phyloP scores from a whole-genome alignment of 2,797 vertebrate species.

The Pseudochromis fuscus region DNA sequence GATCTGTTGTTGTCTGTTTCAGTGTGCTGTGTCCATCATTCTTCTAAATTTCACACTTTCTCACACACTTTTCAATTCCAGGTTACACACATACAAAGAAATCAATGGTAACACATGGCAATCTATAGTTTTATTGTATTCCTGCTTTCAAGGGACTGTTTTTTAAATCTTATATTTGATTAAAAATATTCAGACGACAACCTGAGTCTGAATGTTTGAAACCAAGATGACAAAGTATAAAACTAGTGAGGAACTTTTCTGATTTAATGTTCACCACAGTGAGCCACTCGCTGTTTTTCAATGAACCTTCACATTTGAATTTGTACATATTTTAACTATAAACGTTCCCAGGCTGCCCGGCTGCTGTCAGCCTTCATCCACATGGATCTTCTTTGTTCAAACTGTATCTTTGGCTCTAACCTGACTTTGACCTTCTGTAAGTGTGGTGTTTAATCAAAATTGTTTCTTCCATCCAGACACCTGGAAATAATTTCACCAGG shows the following conservation, averaged over 20 bases:
- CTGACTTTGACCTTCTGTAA: slow-evolving; percentile 57
- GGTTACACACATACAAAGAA: slow-evolving; percentile 6
- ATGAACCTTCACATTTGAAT: background rate
- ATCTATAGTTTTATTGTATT: slow-evolving; percentile 17
- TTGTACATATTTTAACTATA: slow-evolving; percentile 8
- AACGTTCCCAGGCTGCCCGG: slow-evolving; percentile 18
- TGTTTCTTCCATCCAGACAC: slow-evolving; percentile 39
- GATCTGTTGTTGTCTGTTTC: slow-evolving; percentile 59
- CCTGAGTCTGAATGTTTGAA: background rate
- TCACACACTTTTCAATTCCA: slow-evolving; percentile 2
- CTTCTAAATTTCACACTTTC: slow-evolving; percentile 38
- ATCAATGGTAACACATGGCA: slow-evolving; percentile 23
- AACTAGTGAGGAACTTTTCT: background rate
- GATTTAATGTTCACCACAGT: background rate
- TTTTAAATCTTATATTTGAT: background rate
- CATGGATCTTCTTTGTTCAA: slow-evolving; percentile 23
- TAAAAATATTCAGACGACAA: slow-evolving; percentile 6
- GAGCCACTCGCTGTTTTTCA: slow-evolving; percentile 1
- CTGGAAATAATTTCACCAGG: slow-evolving; percentile 52
- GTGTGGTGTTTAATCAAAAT: slow-evolving; percentile 52
- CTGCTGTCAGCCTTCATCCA: slow-evolving; percentile 25
- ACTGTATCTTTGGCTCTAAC: slow-evolving; percentile 23
- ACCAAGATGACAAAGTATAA: background rate
- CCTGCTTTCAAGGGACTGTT: slow-evolving; percentile 4
- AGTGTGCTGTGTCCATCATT: slow-evolving; percentile 31